phyloP scores from a whole-genome alignment of 2,888 invertebrate genomes.

The Amblyjoppa proteus region DNA sequence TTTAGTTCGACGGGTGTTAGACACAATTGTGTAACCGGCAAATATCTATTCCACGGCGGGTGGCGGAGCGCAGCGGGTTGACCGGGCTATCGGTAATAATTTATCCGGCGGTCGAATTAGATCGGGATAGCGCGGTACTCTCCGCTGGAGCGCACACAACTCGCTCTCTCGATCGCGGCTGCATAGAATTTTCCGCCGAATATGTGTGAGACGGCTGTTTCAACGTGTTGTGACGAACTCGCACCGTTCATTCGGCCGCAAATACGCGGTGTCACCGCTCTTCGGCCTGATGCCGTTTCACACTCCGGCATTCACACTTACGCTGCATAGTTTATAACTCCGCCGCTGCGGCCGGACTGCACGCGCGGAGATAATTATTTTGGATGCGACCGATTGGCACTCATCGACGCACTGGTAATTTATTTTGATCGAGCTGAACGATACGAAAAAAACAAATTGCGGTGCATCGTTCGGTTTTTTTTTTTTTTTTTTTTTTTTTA shows the following conservation, averaged over 20 bases:
- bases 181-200: background rate
- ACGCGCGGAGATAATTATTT: conserved; percentile 1
- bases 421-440: no score
- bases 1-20: conserved; percentile 59
- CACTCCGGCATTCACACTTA: conserved; percentile 18
- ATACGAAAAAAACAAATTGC: no score
- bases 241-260: conserved; percentile 65
- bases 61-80: conserved; percentile 71
- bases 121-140: conserved; percentile 77
- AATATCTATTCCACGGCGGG: conserved; percentile 55
- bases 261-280: conserved; percentile 59
- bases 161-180: background rate
- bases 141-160: conserved; percentile 40
- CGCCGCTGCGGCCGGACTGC: background rate
- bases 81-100: conserved; percentile 78
- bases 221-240: conserved; percentile 56
- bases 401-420: background rate
- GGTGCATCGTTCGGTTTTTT: no score
- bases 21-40: conserved; percentile 61
- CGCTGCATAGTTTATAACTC: conserved; percentile 4
- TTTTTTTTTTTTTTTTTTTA: no score
- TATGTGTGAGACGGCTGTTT: conserved; percentile 18
- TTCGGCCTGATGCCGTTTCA: conserved; percentile 38
- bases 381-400: background rate
- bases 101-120: conserved; percentile 81